Evolutionary conservation across 2,888 invertebrate genomes (phyloP), one percentile per base, ranked within the genome.

Genomic region (Argyra leucocephala): DNA sequence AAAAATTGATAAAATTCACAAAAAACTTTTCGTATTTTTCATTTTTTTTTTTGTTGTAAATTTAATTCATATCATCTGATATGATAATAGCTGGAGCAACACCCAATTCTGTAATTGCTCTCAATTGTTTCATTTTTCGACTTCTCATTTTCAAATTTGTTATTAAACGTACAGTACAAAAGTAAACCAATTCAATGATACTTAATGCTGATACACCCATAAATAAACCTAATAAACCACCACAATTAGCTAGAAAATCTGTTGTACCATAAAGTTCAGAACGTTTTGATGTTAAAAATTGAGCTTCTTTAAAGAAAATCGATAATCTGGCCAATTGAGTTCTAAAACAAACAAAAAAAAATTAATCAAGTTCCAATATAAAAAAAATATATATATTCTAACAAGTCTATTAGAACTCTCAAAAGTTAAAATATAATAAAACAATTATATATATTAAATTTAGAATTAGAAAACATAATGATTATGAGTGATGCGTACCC

Each of bases 281-380:
- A 21, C 85, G 79, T 26, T 83, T 81, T 7, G 83, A 83, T 0
- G 84, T 83, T 65, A 85, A 83, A 71, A 85, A 86, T 73, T 86
- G 85, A n/a, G 83, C 82, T 70, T 87, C 86, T 73, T 86, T 86
- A 78, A 86, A 86, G 76, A 84, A 86, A 48, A 87, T 81, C 73
- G 82, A 82, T 22, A 86, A 80, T 9, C 85, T 80, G 0, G 86
- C 80, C 74, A 81, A 78, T 66, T 79, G 74, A 12, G 80, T 70
- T 65, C 83, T 83, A 69, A 68, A 80, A 68, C 2, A 6, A 21
- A 4, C 9, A 57, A 4, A 57, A 21, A 57, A 21, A 57, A 57
- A 57, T 37, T 37, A 7, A 10, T 10, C 7, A 7, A 37, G 7
- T 7, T 10, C 15, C 9, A 57, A n/a, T 7, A n/a, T 57, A n/a